Percentiles rank a stretch among this genome's conserved stretches.
Evolutionary conservation across 2,113 vertebrate genomes (phyloP).

Genomic region (Zonotrichia leucophrys): DNA sequence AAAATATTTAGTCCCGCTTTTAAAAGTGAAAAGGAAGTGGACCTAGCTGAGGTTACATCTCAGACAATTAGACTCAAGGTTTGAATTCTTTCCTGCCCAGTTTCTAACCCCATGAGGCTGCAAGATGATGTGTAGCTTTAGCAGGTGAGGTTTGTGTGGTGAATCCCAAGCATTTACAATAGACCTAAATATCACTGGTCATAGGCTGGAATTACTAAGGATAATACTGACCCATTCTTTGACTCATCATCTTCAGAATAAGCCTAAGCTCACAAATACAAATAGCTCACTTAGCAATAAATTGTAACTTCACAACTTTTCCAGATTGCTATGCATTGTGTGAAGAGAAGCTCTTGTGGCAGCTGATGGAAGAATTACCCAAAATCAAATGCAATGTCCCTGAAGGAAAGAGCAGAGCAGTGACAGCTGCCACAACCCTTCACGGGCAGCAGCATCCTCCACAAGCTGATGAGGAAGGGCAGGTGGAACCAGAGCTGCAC

Average conservation of each 20-base stretch:
- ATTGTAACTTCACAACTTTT: not conserved
- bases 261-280: not conserved
- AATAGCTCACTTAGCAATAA: not conserved
- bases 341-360: constrained; percentile 51
- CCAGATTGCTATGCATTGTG: not conserved
- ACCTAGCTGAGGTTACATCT: not conserved
- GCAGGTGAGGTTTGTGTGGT: not conserved
- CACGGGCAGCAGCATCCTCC: not conserved
- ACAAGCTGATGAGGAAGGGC: not conserved
- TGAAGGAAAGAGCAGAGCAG: constrained; percentile 17
- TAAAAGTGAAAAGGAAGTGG: not conserved
- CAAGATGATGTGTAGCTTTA: not conserved
- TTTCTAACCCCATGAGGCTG: not conserved
- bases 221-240: not conserved
- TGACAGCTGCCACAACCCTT: constrained; percentile 54
- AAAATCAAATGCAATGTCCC: not conserved
- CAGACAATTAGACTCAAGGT: not conserved
- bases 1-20: not conserved
- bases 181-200: not conserved
- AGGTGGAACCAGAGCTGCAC: not conserved
- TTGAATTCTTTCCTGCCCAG: not conserved
- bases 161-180: not conserved
- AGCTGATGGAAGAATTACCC: constrained; percentile 28
- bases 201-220: not conserved
- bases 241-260: not conserved